Evolutionary conservation across 2,797 vertebrate genomes (phyloP), one percentile per base, ranked within the genome.

Genomic region (Gadopsis bispinosus): DNA sequence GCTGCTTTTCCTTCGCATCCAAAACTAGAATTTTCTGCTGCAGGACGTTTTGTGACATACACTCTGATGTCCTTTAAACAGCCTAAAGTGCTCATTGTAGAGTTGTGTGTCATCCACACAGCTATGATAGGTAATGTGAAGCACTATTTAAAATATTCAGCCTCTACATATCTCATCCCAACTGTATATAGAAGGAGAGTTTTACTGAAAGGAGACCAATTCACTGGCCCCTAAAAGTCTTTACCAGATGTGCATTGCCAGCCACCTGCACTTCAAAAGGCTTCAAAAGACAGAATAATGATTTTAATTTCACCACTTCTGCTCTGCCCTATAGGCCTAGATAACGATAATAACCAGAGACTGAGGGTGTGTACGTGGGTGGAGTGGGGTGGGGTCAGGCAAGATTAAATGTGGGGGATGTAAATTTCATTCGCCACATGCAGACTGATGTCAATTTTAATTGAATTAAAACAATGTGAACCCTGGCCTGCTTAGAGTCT

Each of bases 391-490:
- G 83, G 83, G 90, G 91, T 87, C 89, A 81, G 88, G 65, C 84
- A 79, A 90, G 89, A 93, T 93, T 93, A 94, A 94, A 93, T 91
- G 91, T 78, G 56, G 81, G 78, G 89, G 91, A 91, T 93, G 93
- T 92, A 90, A 91, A 94, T 94, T 93, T 90, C 63, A 93, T 93
- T 93, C 31, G 87, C 93, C 92, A 94, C 89, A 90, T 87, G 87
- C 89, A 91, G 91, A 93, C 91, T 92, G 90, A 91, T 94, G 92
- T 93, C 90, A 87, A 83, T 91, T 93, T 93, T 93, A 94, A 93
- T 94, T 93, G 90, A 94, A 93, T 93, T 94, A 93, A 93, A 92
- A 94, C 88, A 92, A 92, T 86, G 91, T 92, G 91, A 92, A 90
- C 89, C 82, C 83, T 85, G 88, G 87, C 80, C 86, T 69, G 84